phyloP scores from a whole-genome alignment of 2,797 vertebrate species.

The Myripristis murdjan region DNA sequence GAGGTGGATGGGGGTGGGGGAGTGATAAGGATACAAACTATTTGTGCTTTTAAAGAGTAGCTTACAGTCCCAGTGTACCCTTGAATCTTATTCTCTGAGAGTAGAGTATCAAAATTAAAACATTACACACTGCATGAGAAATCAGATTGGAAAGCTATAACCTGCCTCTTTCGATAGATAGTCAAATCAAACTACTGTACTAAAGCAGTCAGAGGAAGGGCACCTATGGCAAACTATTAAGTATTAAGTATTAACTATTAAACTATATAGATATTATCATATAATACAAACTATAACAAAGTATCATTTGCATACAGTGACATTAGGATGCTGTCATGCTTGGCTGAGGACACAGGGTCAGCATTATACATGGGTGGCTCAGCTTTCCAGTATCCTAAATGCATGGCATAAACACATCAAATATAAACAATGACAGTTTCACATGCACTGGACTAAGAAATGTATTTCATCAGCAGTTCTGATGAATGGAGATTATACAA shows the following conservation, averaged over 20 bases:
- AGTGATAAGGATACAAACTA: no score
- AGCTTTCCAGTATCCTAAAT: neutral
- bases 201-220: neutral
- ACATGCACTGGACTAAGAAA: neutral
- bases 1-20: no score
- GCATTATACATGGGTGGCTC: conserved; percentile 1
- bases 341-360: neutral
- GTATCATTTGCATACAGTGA: conserved; percentile 12
- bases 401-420: neutral
- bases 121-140: no score
- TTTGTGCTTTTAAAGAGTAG: no score
- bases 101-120: neutral
- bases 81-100: no score
- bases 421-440: neutral
- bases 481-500: neutral
- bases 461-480: neutral
- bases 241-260: no score
- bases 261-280: neutral
- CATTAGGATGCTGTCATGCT: neutral
- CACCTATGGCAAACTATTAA: neutral
- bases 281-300: conserved; percentile 10
- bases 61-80: no score
- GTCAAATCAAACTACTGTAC: neutral
- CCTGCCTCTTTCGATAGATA: neutral
- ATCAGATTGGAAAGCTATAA: neutral